Percentiles rank a stretch among this genome's conserved stretches.
Conservation (phyloP, 2,797 vertebrate genomes). For the Pseudopleuronectes americanus region DNA sequence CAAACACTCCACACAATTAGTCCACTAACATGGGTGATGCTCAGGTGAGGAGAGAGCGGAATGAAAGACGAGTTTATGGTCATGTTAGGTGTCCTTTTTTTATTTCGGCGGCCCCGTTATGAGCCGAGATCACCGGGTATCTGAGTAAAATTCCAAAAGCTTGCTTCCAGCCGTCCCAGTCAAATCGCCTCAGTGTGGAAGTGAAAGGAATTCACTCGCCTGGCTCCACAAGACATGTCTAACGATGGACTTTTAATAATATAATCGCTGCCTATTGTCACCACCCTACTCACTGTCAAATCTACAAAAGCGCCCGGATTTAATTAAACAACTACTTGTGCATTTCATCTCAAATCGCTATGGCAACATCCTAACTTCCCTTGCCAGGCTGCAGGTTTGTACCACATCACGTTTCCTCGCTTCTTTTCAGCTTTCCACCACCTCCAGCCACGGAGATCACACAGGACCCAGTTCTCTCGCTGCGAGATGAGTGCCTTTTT, state of each 20-base stretch:
- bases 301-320: constrained; percentile 89
- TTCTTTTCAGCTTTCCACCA: constrained; percentile 67
- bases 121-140: constrained; percentile 81
- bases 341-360: constrained; percentile 92
- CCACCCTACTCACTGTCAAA: constrained; percentile 84
- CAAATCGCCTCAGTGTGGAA: constrained; percentile 80
- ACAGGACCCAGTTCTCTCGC: constrained; percentile 26
- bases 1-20: constrained; percentile 60
- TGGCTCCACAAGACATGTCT: constrained; percentile 77
- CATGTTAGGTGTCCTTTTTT: constrained; percentile 37
- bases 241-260: constrained; percentile 87
- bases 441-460: constrained; percentile 47
- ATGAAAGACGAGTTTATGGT: constrained; percentile 67
- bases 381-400: constrained; percentile 70
- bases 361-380: constrained; percentile 89
- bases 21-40: constrained; percentile 65
- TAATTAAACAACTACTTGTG: constrained; percentile 92
- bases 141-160: constrained; percentile 76
- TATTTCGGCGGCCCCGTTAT: constrained; percentile 46
- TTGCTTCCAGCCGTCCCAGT: constrained; percentile 70
- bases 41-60: constrained; percentile 58
- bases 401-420: constrained; percentile 85
- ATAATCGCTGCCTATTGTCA: constrained; percentile 85
- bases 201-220: constrained; percentile 72
- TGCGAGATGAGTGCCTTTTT: constrained; percentile 26